A percentile compares a stretch with the other conserved stretches of the same genome.
phyloP scores from a whole-genome alignment of 2,797 vertebrate genomes.

The Trichosurus vulpecula region DNA sequence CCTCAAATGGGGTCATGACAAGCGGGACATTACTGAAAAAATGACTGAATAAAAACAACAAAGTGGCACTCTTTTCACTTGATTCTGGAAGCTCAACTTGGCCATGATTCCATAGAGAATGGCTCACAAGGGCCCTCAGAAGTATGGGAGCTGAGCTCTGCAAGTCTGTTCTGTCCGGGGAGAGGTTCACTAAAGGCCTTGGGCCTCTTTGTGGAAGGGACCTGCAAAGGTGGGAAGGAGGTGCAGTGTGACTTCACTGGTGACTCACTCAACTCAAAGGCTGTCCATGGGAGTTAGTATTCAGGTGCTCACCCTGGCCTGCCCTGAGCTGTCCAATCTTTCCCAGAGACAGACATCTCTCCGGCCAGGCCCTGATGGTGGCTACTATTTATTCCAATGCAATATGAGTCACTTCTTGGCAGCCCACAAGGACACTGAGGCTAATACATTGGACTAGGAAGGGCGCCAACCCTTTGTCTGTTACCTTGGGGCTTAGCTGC shows the following conservation, averaged over 20 bases:
- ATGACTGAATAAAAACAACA: background rate
- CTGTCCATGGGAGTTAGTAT: background rate
- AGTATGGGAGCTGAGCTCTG: background rate
- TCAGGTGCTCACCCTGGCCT: background rate
- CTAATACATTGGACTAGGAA: background rate
- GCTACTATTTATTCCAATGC: background rate
- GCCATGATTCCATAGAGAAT: background rate
- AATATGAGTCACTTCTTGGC: slow-evolving; percentile 7
- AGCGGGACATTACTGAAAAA: background rate
- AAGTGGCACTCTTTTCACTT: background rate
- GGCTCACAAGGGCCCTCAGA: background rate
- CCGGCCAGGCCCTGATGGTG: background rate
- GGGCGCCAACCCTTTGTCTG: background rate
- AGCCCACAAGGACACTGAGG: background rate
- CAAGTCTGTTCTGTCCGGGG: background rate
- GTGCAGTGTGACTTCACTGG: background rate
- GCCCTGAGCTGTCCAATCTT: background rate
- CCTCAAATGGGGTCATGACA: background rate
- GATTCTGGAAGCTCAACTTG: background rate
- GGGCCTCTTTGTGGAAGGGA: background rate
- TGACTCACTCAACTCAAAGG: background rate
- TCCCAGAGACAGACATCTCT: background rate
- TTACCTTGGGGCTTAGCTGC: background rate
- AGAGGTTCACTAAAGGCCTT: background rate
- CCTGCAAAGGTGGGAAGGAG: background rate